These are phyloP conservation scores for Menura novaehollandiae DNA, from an alignment of 2,113 vertebrate genomes.

Conservation along the genomic window DNA sequence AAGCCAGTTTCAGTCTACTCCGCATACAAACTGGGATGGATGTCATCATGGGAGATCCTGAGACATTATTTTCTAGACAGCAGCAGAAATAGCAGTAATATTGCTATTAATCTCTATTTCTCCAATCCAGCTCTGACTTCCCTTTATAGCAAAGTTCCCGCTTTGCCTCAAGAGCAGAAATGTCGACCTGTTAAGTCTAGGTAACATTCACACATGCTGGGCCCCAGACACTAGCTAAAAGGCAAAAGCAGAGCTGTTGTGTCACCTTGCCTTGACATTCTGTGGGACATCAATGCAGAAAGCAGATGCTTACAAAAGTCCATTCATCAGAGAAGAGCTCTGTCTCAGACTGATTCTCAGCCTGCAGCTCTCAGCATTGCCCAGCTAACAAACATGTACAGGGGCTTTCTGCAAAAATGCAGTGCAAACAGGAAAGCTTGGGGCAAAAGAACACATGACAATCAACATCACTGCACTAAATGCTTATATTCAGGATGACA, in stretches of 20 bases:
- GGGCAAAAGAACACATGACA: neutral
- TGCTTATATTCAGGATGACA: neutral
- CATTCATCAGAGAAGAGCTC: neutral
- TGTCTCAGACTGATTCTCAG: neutral
- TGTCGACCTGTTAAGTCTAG: fast-evolving
- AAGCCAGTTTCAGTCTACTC: neutral
- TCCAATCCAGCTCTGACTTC: neutral
- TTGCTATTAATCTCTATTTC: neutral
- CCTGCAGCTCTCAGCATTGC: neutral
- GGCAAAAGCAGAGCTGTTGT: neutral
- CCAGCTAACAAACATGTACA: neutral
- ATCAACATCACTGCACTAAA: neutral
- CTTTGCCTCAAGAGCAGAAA: neutral
- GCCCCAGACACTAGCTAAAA: neutral
- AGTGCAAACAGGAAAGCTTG: neutral
- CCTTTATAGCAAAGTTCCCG: neutral
- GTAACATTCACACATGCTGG: neutral
- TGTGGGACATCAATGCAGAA: neutral
- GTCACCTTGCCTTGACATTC: neutral
- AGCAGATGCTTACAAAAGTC: neutral
- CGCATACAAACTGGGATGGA: neutral
- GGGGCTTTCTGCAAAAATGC: neutral
- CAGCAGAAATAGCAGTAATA: neutral
- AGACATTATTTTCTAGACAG: neutral
- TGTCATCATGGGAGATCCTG: neutral